These are phyloP conservation scores for Drosophila tsacasi DNA, from an alignment of 1,140 invertebrate species.

Conservation along the genomic window DNA sequence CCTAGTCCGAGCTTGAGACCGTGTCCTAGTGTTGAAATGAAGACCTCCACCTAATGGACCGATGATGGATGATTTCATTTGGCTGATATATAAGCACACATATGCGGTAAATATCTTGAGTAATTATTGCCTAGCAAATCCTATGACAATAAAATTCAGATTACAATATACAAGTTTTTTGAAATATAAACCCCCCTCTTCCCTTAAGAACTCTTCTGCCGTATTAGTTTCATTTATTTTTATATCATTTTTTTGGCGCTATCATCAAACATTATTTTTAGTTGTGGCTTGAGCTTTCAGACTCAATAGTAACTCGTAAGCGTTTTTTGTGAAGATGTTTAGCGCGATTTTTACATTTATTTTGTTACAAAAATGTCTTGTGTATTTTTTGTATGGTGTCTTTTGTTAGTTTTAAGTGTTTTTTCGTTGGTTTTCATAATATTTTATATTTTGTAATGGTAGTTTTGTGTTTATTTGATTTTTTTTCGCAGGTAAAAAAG, in stretches of 20 bases:
- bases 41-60: conserved; percentile 26
- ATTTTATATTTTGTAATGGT: not conserved
- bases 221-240: conserved; percentile 6
- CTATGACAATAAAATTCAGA: not conserved
- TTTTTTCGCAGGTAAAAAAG: conserved; percentile 19
- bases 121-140: conserved; percentile 3
- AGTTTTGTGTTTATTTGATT: conserved; percentile 1
- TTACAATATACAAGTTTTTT: not conserved
- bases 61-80: conserved; percentile 37
- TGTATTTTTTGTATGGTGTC: not conserved
- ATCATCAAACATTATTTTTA: conserved; percentile 19
- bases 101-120: conserved; percentile 4
- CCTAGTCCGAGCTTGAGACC: not conserved
- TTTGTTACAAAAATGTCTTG: conserved; percentile 26
- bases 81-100: conserved; percentile 6
- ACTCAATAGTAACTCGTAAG: conserved; percentile 12
- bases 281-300: conserved; percentile 12
- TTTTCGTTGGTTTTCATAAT: conserved; percentile 5
- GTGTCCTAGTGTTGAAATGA: conserved; percentile 41
- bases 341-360: conserved; percentile 41
- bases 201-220: not conserved
- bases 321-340: conserved; percentile 28
- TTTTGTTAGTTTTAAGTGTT: not conserved
- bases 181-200: too few species aligned
- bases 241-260: conserved; percentile 40